Evolutionary conservation across 2,888 invertebrate species (phyloP).

Genomic region (Alloscopus bannaensis): DNA sequence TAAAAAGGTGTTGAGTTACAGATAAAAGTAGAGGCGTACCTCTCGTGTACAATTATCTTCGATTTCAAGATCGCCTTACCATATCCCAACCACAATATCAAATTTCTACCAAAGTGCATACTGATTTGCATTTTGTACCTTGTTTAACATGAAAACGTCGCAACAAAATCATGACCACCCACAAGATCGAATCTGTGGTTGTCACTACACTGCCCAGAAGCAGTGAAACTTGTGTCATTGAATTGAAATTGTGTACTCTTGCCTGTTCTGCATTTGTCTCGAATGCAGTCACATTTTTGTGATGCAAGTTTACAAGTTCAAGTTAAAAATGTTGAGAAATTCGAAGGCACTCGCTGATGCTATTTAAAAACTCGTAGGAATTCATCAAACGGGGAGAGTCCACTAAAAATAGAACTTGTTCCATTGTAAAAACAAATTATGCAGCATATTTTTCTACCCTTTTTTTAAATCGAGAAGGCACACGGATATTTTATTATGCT

Average conservation of each 20-base stretch:
- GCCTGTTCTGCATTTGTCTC: too few species aligned
- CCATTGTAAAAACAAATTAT: too few species aligned
- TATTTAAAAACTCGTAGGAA: too few species aligned
- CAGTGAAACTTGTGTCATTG: too few species aligned
- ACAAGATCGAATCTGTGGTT: not conserved
- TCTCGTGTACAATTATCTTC: slow-evolving; percentile 24
- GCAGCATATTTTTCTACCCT: too few species aligned
- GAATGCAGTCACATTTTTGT: too few species aligned
- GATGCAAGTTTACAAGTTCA: not conserved
- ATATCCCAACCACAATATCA: slow-evolving; percentile 9
- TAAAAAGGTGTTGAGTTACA: not conserved
- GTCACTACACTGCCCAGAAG: too few species aligned
- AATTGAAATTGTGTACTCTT: too few species aligned
- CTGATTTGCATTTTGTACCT: not conserved
- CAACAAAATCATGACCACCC: not conserved
- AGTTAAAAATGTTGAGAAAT: not conserved
- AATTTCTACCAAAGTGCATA: slow-evolving; percentile 3
- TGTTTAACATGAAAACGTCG: not conserved
- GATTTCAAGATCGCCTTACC: slow-evolving; percentile 34
- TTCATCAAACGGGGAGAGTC: too few species aligned
- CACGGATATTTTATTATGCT: too few species aligned
- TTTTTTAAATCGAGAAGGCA: too few species aligned
- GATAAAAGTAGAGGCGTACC: not conserved
- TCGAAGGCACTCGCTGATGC: not conserved
- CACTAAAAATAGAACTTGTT: too few species aligned